Conservation (phyloP, 2,113 vertebrate species). For the Gavialis gangeticus region DNA sequence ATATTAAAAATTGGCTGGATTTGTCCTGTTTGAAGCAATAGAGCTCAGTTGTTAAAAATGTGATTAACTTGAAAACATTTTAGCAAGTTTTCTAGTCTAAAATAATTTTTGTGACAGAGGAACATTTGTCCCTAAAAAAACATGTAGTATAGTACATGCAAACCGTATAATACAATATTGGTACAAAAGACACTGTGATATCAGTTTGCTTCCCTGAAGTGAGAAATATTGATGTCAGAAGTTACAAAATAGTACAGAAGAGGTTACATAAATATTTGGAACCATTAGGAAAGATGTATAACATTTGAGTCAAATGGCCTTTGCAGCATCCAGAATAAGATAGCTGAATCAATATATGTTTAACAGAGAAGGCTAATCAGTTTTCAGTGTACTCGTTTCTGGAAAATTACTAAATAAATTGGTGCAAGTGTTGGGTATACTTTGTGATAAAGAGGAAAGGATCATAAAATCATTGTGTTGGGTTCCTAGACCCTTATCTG, state of each 20-base stretch:
- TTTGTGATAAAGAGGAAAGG: not conserved
- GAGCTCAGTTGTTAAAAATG: not conserved
- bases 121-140: not conserved
- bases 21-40: not conserved
- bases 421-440: not conserved
- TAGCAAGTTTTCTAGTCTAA: not conserved
- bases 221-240: accelerated
- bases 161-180: not conserved
- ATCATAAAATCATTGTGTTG: not conserved
- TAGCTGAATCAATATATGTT: not conserved
- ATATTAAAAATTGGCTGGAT: not conserved
- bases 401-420: not conserved
- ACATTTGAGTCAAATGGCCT: not conserved
- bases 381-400: not conserved
- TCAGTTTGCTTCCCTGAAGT: not conserved
- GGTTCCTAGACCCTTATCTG: no score
- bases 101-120: not conserved
- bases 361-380: not conserved
- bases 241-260: accelerated
- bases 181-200: not conserved
- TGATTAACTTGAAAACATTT: not conserved
- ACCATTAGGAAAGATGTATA: not conserved
- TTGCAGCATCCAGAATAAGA: not conserved
- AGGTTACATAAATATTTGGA: not conserved
- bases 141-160: not conserved